These are phyloP conservation scores for Cosmorhoe ocellata DNA, from an alignment of 2,888 invertebrate species.

Conservation along the genomic window DNA sequence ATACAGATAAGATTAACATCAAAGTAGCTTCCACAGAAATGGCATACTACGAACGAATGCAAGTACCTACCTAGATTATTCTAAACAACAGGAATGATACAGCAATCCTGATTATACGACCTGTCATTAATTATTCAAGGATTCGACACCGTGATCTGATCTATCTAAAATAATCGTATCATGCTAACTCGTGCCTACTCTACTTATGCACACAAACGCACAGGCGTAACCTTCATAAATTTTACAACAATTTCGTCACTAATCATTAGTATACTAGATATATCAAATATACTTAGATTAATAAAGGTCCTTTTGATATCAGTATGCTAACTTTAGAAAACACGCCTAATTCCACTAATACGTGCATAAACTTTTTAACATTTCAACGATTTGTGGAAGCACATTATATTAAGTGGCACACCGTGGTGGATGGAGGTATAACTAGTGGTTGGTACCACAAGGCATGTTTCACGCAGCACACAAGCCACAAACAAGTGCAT, in stretches of 20 bases:
- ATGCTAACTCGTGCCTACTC: background rate
- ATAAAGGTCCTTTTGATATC: constrained; percentile 26
- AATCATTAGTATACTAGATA: constrained; percentile 13
- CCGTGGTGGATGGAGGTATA: constrained; percentile 27
- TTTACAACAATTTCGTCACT: constrained; percentile 19
- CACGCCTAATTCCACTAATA: constrained; percentile 35
- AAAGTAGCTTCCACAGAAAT: no score
- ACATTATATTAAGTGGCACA: constrained; percentile 49
- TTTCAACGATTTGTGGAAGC: constrained; percentile 65
- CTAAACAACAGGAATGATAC: no score
- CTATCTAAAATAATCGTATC: no score
- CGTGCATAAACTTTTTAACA: constrained; percentile 52
- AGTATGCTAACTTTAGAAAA: constrained; percentile 30
- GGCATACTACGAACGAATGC: no score
- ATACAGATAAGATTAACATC: background rate
- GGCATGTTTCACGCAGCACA: background rate
- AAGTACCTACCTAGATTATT: no score
- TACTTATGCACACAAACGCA: constrained; percentile 7
- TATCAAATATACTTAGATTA: constrained; percentile 24
- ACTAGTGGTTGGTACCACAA: no score
- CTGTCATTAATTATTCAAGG: no score
- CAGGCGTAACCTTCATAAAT: constrained; percentile 3
- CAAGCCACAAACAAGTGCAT: no score
- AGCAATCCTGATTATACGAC: no score
- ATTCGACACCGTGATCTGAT: no score